Conservation (phyloP, 1,140 invertebrate species). For the Pseudomyrmex gracilis region DNA sequence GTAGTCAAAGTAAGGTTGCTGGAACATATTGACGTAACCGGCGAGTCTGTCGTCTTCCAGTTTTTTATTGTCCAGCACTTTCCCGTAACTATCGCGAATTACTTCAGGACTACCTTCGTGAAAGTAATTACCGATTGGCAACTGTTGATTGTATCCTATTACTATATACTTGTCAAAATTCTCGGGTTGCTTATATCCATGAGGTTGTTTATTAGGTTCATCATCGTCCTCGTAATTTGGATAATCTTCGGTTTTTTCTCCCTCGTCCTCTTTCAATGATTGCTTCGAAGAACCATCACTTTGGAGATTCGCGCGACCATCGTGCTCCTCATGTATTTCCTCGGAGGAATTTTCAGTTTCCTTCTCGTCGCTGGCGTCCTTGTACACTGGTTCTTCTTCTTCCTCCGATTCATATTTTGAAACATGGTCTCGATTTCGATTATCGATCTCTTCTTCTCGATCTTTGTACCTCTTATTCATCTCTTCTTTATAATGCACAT, state of each 20-base stretch:
- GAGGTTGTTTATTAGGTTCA: background rate
- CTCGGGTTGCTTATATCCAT: conserved; percentile 5
- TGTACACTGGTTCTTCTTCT: background rate
- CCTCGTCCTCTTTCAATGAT: background rate
- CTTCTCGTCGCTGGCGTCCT: conserved; percentile 19
- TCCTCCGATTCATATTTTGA: background rate
- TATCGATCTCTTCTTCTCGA: conserved; percentile 48
- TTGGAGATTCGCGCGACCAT: background rate
- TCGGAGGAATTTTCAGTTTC: conserved; percentile 44
- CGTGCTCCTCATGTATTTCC: conserved; percentile 31
- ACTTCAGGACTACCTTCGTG: conserved; percentile 62
- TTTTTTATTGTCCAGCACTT: conserved; percentile 68
- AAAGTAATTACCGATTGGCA: conserved; percentile 65
- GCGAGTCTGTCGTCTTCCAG: conserved; percentile 54
- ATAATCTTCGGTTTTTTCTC: conserved; percentile 32
- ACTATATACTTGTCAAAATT: conserved; percentile 47
- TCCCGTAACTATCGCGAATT: conserved; percentile 76
- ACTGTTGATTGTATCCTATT: conserved; percentile 28
- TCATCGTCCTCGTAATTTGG: conserved; percentile 58
- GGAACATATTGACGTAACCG: conserved; percentile 54
- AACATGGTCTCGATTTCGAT: conserved; percentile 28
- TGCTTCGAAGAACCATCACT: background rate
- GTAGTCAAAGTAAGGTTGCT: conserved; percentile 15
- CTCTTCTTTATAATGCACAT: conserved; percentile 37
- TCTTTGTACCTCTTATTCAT: conserved; percentile 36